Percentiles rank a stretch among this genome's conserved stretches.
Conservation (phyloP, 2,113 vertebrate genomes). For the Eulemur macaco region DNA sequence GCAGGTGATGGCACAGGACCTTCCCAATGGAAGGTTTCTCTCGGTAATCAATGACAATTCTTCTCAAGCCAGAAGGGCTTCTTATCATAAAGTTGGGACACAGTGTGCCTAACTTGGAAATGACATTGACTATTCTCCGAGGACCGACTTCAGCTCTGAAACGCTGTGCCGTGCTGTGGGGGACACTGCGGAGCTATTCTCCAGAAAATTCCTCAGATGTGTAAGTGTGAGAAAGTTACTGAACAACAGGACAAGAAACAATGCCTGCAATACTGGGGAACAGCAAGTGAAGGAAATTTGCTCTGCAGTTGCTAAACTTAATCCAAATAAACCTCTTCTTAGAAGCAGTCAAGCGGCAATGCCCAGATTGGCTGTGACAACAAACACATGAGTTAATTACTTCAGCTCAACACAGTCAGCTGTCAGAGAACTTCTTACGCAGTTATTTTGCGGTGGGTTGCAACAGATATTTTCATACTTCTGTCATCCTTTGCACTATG, state of each 20-base stretch:
- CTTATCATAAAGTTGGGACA: not conserved
- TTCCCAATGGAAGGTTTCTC: not conserved
- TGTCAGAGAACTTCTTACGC: slow-evolving; percentile 71
- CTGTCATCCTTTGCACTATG: not conserved
- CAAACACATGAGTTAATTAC: slow-evolving; percentile 84
- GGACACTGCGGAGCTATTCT: not conserved
- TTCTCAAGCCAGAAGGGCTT: not conserved
- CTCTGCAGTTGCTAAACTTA: slow-evolving; percentile 77
- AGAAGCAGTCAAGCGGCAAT: slow-evolving; percentile 81
- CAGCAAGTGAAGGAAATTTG: slow-evolving; percentile 76
- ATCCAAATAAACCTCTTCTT: slow-evolving; percentile 84
- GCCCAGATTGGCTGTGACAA: slow-evolving; percentile 79
- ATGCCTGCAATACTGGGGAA: not conserved
- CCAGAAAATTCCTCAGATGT: slow-evolving; percentile 63
- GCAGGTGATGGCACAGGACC: not conserved
- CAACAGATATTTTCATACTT: not conserved
- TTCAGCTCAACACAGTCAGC: slow-evolving; percentile 84
- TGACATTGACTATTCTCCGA: not conserved
- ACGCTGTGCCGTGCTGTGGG: not conserved
- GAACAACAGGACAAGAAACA: slow-evolving; percentile 54
- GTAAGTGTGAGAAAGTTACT: slow-evolving; percentile 72
- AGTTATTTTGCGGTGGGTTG: slow-evolving; percentile 78
- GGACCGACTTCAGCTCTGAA: not conserved
- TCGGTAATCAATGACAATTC: not conserved
- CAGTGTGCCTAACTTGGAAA: not conserved